phyloP scores from a whole-genome alignment of 1,140 invertebrate genomes.

The Copidosoma floridanum region DNA sequence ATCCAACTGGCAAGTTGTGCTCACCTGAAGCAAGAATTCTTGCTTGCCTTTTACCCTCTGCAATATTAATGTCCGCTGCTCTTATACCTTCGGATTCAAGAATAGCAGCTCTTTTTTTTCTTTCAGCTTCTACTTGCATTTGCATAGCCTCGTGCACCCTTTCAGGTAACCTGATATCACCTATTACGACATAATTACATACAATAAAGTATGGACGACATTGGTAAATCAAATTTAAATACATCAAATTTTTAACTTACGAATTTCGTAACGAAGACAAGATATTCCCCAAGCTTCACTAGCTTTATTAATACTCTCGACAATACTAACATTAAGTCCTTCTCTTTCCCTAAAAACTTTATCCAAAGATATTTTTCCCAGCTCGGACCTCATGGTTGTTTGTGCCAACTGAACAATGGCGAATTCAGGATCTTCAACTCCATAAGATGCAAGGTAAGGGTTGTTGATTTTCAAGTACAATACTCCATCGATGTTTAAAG shows the following conservation, averaged over 20 bases:
- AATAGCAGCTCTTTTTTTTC: constrained; percentile 94
- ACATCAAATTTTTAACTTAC: constrained; percentile 62
- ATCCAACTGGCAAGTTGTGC: background rate
- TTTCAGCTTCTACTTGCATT: constrained; percentile 98
- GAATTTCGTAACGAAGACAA: constrained; percentile 97
- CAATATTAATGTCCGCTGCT: constrained; percentile 96
- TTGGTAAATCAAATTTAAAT: constrained; percentile 7
- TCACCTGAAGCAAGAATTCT: constrained; percentile 90
- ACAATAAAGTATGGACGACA: no score
- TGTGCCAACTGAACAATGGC: constrained; percentile 98
- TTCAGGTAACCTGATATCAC: constrained; percentile 88
- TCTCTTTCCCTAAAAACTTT: constrained; percentile 97
- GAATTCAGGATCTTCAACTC: constrained; percentile 99
- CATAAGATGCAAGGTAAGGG: constrained; percentile 94
- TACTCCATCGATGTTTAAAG: constrained; percentile 94
- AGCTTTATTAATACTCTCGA: constrained; percentile 96
- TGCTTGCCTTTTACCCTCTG: constrained; percentile 89
- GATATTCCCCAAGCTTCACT: constrained; percentile 96
- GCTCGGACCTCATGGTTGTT: constrained; percentile 98
- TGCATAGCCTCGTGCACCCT: constrained; percentile 99
- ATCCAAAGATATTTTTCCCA: constrained; percentile 97
- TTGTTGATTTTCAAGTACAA: constrained; percentile 92
- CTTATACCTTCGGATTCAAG: constrained; percentile 94
- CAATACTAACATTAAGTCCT: constrained; percentile 92
- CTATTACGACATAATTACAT: no score